Conservation (phyloP, 2,797 vertebrate genomes). For the Lepilemur septentrionalis region DNA sequence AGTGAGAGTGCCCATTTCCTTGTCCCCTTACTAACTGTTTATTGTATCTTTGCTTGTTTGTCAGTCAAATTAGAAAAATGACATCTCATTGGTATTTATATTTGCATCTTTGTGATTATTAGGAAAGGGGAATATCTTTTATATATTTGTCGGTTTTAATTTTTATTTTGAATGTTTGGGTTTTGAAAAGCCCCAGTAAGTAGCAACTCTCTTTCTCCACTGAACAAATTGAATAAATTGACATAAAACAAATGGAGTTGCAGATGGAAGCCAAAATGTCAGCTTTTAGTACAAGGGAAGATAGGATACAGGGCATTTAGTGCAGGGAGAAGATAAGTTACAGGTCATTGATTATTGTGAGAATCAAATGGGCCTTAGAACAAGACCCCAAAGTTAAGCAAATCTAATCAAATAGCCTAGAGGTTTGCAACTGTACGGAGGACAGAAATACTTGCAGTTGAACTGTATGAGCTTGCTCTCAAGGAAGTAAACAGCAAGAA, state of each 20-base stretch:
- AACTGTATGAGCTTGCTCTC: neutral
- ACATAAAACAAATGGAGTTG: conserved; percentile 28
- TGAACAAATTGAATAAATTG: conserved; percentile 23
- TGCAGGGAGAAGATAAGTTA: neutral
- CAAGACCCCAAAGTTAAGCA: neutral
- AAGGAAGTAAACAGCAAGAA: conserved; percentile 1
- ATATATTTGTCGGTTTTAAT: neutral
- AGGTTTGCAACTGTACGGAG: neutral
- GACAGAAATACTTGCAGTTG: neutral
- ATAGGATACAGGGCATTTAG: neutral
- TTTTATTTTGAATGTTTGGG: conserved; percentile 30
- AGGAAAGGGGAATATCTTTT: neutral
- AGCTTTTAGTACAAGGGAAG: neutral
- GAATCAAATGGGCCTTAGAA: neutral
- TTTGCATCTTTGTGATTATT: conserved; percentile 18
- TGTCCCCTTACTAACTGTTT: neutral
- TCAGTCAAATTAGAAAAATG: neutral
- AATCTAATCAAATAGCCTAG: neutral
- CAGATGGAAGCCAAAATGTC: neutral
- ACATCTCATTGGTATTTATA: neutral
- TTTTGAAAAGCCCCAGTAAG: neutral
- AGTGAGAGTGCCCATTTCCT: neutral
- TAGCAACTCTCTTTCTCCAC: neutral
- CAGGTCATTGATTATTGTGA: neutral
- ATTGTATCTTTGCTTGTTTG: neutral